Percentiles rank a stretch among this genome's conserved stretches.
These are phyloP conservation scores for Mycalesis mineus DNA, from an alignment of 2,888 invertebrate species.

Conservation along the genomic window DNA sequence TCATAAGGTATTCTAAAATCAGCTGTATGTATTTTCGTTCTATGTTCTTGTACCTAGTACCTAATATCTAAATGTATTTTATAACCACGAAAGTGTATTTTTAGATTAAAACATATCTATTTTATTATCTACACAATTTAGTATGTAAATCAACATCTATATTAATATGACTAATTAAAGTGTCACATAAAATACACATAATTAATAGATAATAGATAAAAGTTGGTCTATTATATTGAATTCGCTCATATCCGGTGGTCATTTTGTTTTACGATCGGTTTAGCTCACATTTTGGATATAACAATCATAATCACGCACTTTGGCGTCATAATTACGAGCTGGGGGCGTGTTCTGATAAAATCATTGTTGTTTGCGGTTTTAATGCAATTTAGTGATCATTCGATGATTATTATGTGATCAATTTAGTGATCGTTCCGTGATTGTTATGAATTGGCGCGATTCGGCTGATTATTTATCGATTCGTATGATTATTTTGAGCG, in stretches of 20 bases:
- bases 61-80: too few relatives aligned
- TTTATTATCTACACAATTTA: too few relatives aligned
- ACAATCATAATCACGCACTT: background rate
- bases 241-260: background rate
- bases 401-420: constrained; percentile 7
- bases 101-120: too few relatives aligned
- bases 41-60: too few relatives aligned
- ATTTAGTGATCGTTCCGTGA: background rate
- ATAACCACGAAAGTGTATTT: too few relatives aligned
- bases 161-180: background rate
- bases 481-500: background rate
- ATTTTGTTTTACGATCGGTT: background rate
- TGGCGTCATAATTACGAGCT: background rate
- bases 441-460: constrained; percentile 11
- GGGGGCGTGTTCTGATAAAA: constrained; percentile 7
- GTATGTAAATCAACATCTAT: background rate
- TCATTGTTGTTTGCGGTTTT: constrained; percentile 10
- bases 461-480: background rate
- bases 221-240: background rate
- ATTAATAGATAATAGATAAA: background rate
- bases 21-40: too few relatives aligned
- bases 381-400: constrained; percentile 1
- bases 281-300: background rate
- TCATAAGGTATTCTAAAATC: too few relatives aligned
- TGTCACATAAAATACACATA: background rate